Evolutionary conservation across 2,888 invertebrate genomes (phyloP).

Genomic region (Rhingia rostrata): DNA sequence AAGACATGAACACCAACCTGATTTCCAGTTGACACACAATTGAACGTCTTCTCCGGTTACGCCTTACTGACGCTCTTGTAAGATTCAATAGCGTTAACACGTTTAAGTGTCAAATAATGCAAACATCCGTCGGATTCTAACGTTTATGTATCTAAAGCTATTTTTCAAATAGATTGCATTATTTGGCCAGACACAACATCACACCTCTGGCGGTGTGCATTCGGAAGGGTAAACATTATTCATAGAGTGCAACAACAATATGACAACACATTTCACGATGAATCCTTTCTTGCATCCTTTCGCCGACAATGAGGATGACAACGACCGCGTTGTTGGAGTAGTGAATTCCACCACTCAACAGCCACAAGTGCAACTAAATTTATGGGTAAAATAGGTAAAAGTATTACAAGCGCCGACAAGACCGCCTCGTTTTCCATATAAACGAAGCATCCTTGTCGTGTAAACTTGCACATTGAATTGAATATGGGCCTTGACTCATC

Average conservation of each 20-base stretch:
- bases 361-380: constrained; percentile 23
- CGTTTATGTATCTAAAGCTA: constrained; percentile 19
- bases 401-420: neutral
- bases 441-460: constrained; percentile 13
- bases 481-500: constrained; percentile 45
- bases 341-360: constrained; percentile 31
- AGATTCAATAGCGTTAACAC: constrained; percentile 19
- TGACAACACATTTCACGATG: constrained; percentile 27
- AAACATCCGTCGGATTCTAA: constrained; percentile 5
- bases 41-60: neutral
- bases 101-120: neutral
- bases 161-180: constrained; percentile 25
- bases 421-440: neutral
- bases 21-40: too few species aligned
- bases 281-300: constrained; percentile 26
- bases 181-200: constrained; percentile 1
- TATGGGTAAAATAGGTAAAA: constrained; percentile 14
- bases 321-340: constrained; percentile 21
- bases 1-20: too few species aligned
- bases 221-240: constrained; percentile 19
- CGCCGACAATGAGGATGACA: neutral
- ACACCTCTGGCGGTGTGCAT: neutral
- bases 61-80: neutral
- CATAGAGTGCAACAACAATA: constrained; percentile 3
- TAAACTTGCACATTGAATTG: constrained; percentile 38